Evolutionary conservation across 92 coral and sea anemone species (phyloP).

Genomic region (Scolanthus callimorphus): DNA sequence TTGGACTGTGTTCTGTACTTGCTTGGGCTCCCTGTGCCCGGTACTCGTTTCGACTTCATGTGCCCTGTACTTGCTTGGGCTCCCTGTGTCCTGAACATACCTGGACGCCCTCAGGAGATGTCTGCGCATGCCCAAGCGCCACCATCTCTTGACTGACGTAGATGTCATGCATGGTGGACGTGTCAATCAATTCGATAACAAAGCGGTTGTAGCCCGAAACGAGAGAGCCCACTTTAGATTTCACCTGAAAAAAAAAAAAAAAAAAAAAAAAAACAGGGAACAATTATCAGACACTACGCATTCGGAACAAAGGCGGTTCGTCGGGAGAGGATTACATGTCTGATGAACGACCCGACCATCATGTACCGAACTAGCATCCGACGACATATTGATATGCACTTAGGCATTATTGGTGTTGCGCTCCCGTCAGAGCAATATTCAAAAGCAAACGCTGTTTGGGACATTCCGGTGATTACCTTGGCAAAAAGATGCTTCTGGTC

Average conservation of each 20-base stretch:
- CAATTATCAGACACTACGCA: no score
- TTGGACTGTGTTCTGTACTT: background rate
- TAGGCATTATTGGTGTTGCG: no score
- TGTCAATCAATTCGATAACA: slow-evolving; percentile 79
- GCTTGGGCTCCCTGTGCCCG: no score
- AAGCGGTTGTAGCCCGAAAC: slow-evolving; percentile 78
- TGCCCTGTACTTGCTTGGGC: slow-evolving; percentile 3
- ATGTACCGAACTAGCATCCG: no score
- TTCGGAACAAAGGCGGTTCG: no score
- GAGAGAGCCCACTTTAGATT: slow-evolving; percentile 67
- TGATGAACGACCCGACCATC: no score
- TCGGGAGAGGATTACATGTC: no score
- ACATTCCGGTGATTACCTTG: no score
- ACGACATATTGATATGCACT: no score
- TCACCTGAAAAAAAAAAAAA: slow-evolving; percentile 46
- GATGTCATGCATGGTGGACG: slow-evolving; percentile 73
- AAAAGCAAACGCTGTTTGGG: no score
- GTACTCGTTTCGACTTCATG: background rate
- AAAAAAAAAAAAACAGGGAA: no score
- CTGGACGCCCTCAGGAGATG: slow-evolving; percentile 78
- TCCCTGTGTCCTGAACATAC: slow-evolving; percentile 30
- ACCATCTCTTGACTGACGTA: slow-evolving; percentile 78
- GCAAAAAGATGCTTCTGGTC: slow-evolving; percentile 62
- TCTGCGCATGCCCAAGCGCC: slow-evolving; percentile 78
- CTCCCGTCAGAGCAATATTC: no score